A percentile compares a stretch with the other conserved stretches of the same genome.
These are phyloP conservation scores for Macropus fuliginosus DNA, from an alignment of 2,797 vertebrate genomes.

Conservation along the genomic window DNA sequence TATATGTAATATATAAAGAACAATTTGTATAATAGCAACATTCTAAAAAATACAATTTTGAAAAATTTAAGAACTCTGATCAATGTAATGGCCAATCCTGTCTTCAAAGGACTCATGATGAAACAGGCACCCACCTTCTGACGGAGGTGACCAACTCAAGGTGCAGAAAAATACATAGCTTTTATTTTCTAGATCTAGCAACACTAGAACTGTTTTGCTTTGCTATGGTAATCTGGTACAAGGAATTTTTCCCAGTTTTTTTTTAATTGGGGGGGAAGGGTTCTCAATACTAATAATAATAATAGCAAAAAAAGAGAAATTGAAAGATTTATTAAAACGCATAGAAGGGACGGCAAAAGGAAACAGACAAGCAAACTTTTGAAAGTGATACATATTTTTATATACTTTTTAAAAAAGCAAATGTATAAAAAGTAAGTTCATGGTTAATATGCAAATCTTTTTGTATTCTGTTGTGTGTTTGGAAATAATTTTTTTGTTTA, in stretches of 20 bases:
- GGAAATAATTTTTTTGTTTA: background rate
- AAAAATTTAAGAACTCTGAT: background rate
- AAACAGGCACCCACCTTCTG: background rate
- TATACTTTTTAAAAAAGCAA: background rate
- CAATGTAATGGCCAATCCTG: background rate
- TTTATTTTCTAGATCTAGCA: background rate
- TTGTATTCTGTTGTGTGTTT: background rate
- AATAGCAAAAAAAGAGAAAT: background rate
- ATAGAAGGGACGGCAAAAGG: background rate
- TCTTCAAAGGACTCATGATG: background rate
- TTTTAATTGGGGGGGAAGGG: background rate
- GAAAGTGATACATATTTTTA: background rate
- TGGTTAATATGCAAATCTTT: background rate
- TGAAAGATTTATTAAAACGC: background rate
- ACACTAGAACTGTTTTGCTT: background rate
- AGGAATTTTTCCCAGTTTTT: background rate
- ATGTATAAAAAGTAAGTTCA: background rate
- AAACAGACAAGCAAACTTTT: background rate
- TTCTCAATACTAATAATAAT: background rate
- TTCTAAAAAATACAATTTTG: background rate
- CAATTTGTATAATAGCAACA: background rate
- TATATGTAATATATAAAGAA: background rate
- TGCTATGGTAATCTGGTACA: too few species aligned
- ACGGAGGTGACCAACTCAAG: too few species aligned
- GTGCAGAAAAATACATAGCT: background rate